Evolutionary conservation across 2,888 invertebrate genomes (phyloP).

Genomic region (Tachina grossa): DNA sequence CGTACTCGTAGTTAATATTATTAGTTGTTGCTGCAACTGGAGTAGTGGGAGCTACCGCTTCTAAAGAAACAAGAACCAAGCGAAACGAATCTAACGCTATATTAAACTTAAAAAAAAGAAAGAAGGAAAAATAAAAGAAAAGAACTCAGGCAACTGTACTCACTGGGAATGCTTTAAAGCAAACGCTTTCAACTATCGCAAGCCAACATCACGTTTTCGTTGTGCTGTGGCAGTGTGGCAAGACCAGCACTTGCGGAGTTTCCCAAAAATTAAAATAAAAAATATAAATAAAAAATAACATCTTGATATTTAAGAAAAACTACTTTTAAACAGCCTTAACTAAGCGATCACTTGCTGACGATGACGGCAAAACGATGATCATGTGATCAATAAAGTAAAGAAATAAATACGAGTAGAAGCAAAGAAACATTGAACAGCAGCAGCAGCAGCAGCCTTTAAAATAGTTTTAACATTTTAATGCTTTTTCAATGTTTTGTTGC

Average conservation of each 20-base stretch:
- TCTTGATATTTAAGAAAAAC: slow-evolving; percentile 65
- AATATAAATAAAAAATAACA: slow-evolving; percentile 36
- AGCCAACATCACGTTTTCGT: slow-evolving; percentile 63
- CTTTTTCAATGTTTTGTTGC: slow-evolving; percentile 61
- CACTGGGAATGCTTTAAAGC: neutral
- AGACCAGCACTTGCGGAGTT: slow-evolving; percentile 60
- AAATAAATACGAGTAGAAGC: slow-evolving; percentile 9
- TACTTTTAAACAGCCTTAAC: slow-evolving; percentile 65
- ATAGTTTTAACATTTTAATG: slow-evolving; percentile 63
- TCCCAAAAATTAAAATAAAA: slow-evolving; percentile 19
- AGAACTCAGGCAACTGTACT: slow-evolving; percentile 20
- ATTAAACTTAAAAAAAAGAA: slow-evolving; percentile 62
- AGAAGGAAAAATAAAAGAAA: neutral
- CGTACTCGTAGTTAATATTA: slow-evolving; percentile 60
- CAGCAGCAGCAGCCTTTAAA: slow-evolving; percentile 43
- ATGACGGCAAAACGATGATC: slow-evolving; percentile 61
- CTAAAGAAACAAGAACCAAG: slow-evolving; percentile 41
- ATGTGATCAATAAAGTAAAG: slow-evolving; percentile 45
- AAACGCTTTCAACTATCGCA: slow-evolving; percentile 64
- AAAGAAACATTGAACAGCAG: neutral
- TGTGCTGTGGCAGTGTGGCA: slow-evolving; percentile 66
- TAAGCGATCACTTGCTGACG: slow-evolving; percentile 70
- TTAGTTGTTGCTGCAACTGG: slow-evolving; percentile 57
- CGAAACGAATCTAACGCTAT: slow-evolving; percentile 80
- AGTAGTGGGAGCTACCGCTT: slow-evolving; percentile 71